phyloP scores from a whole-genome alignment of 2,888 invertebrate genomes.

The Trisateles emortualis region DNA sequence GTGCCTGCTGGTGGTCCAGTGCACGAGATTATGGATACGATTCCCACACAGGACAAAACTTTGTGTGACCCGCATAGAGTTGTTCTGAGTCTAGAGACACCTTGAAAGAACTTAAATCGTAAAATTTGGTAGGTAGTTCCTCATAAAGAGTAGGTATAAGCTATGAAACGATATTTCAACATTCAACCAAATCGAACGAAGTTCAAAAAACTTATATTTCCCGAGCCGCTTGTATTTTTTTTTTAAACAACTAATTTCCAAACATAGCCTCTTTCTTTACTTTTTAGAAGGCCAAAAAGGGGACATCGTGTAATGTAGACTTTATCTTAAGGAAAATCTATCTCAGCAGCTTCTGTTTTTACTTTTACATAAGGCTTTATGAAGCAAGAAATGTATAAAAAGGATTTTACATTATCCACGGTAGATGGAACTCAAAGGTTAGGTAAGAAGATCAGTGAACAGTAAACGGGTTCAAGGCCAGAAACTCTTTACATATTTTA shows the following conservation, averaged over 20 bases:
- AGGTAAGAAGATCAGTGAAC: slow-evolving; percentile 44
- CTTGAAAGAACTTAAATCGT: too few relatives aligned
- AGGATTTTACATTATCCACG: slow-evolving; percentile 49
- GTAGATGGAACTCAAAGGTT: slow-evolving; percentile 48
- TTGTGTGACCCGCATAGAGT: too few relatives aligned
- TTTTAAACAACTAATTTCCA: not conserved
- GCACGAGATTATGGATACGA: too few relatives aligned
- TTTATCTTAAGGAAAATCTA: slow-evolving; percentile 33
- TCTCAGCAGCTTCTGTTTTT: slow-evolving; percentile 30
- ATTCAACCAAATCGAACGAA: too few relatives aligned
- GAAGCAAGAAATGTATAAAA: slow-evolving; percentile 44
- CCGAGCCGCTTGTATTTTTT: too few relatives aligned
- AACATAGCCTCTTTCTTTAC: not conserved
- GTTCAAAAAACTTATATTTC: not conserved
- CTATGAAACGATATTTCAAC: too few relatives aligned
- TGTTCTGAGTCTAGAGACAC: too few relatives aligned
- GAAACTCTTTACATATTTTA: slow-evolving; percentile 31
- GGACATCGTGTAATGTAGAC: slow-evolving; percentile 27
- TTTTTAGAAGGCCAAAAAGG: not conserved
- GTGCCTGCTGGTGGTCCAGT: too few relatives aligned
- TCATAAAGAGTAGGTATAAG: too few relatives aligned
- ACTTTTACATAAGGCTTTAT: slow-evolving; percentile 40
- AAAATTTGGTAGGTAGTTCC: too few relatives aligned
- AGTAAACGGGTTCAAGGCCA: slow-evolving; percentile 47
- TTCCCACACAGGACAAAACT: too few relatives aligned